Evolutionary conservation across 2,888 invertebrate genomes (phyloP), one percentile per base, ranked within the genome.

Genomic region (Perdita meconis): DNA sequence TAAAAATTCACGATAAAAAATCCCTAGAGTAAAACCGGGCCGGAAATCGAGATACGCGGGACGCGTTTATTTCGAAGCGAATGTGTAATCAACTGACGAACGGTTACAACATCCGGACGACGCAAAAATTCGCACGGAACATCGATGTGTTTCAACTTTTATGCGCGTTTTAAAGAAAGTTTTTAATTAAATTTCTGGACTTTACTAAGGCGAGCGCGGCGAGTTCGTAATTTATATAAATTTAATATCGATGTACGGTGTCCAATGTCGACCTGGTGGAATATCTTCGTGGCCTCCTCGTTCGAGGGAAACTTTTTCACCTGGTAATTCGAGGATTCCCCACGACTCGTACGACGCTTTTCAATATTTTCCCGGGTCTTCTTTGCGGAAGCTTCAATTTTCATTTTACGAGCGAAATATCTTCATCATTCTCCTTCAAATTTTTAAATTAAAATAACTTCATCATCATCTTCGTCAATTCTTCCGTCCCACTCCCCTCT

Each of bases 101-200:
- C 12, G 44, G n/a, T 42, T 30, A 42, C 30, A 19, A 10, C 16
- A 24, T 22, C 19, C 5, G 8, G n/a, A 6, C 36, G 36, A 36
- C 2, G 16, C 12, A 38, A 38, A 56, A 34, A 44, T 44, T 44
- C 22, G 2, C 22, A 5, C 5, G 51, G 38, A 38, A 1, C 16
- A 24, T 1, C 24, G 16, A 26, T 8, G 10, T 64, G 13, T 12
- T 36, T 26, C 5, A 13, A 22, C 3, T 42, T 8, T 22, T 24
- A 42, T 24, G n/a, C 16, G 10, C 24, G 26, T 34, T 51, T 38
- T 63, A 16, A 38, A 51, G 36, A 3, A 51, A 51, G 5, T 13
- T 64, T 38, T 38, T 40, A 64, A 64, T 64, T 26, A 51, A 64
- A 64, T 26, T 38, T n/a, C n/a, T 16, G 16, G 16, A 16, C 24